phyloP scores from a whole-genome alignment of 2,797 vertebrate species.

The Anableps anableps region DNA sequence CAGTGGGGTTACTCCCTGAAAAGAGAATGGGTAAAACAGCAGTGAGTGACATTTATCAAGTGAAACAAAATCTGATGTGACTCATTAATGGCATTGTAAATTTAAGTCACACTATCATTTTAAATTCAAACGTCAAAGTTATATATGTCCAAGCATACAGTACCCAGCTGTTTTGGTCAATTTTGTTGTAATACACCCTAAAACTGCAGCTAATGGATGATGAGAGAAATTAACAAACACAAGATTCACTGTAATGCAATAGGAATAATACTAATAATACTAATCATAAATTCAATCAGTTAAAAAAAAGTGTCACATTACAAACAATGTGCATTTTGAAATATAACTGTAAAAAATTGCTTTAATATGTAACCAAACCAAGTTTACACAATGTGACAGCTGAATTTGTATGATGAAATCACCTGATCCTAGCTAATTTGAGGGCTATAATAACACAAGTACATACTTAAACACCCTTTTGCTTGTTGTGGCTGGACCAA shows the following conservation, averaged over 20 bases:
- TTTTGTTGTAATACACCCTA: neutral
- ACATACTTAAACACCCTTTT: neutral
- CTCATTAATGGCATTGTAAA: slow-evolving; percentile 21
- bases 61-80: slow-evolving; percentile 17
- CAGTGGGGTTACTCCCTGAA: slow-evolving; percentile 36
- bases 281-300: neutral
- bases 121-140: neutral
- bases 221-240: neutral
- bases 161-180: neutral
- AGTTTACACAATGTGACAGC: neutral
- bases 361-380: neutral
- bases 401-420: neutral
- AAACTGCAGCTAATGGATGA: neutral
- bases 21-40: slow-evolving; percentile 3
- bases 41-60: slow-evolving; percentile 4
- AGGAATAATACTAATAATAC: neutral
- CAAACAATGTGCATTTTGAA: neutral
- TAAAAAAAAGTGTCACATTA: neutral
- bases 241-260: neutral
- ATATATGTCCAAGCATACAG: neutral
- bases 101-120: neutral
- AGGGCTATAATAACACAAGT: neutral
- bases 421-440: neutral
- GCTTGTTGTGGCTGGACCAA: slow-evolving; percentile 50
- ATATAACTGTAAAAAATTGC: neutral